These are phyloP conservation scores for Nipponia nippon DNA, from an alignment of 2,113 vertebrate genomes.

Conservation along the genomic window DNA sequence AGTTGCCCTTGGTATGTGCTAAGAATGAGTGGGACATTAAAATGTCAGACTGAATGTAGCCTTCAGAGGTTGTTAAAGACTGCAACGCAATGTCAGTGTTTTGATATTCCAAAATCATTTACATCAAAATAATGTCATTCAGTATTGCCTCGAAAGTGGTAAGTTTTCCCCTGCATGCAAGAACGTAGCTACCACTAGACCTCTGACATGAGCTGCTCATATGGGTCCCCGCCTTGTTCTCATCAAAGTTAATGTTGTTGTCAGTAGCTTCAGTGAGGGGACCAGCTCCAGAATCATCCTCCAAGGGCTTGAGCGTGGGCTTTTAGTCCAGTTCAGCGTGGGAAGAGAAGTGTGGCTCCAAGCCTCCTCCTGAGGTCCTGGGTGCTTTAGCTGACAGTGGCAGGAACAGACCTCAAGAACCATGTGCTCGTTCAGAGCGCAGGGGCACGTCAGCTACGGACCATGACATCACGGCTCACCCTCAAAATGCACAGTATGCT, in stretches of 20 bases:
- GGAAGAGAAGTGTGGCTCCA: not conserved
- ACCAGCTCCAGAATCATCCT: not conserved
- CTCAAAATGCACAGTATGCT: not conserved
- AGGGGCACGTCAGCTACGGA: not conserved
- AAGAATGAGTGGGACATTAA: constrained; percentile 1
- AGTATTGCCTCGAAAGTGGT: not conserved
- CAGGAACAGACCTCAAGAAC: not conserved
- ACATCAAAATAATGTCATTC: not conserved
- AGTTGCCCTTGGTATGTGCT: constrained; percentile 92
- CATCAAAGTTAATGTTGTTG: not conserved
- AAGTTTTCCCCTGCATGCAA: not conserved
- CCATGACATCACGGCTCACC: not conserved
- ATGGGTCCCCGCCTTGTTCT: not conserved
- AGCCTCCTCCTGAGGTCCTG: not conserved
- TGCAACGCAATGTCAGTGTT: not conserved
- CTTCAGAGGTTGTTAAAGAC: constrained; percentile 6
- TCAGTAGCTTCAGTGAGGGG: not conserved
- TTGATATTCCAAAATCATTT: constrained; percentile 24
- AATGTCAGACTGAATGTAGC: constrained; percentile 7
- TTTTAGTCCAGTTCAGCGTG: not conserved
- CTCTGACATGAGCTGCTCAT: not conserved
- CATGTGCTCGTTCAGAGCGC: not conserved
- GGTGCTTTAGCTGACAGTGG: not conserved
- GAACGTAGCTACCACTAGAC: not conserved
- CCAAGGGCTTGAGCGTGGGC: not conserved